Conservation (phyloP, 2,113 vertebrate genomes). For the Dromiciops gliroides region DNA sequence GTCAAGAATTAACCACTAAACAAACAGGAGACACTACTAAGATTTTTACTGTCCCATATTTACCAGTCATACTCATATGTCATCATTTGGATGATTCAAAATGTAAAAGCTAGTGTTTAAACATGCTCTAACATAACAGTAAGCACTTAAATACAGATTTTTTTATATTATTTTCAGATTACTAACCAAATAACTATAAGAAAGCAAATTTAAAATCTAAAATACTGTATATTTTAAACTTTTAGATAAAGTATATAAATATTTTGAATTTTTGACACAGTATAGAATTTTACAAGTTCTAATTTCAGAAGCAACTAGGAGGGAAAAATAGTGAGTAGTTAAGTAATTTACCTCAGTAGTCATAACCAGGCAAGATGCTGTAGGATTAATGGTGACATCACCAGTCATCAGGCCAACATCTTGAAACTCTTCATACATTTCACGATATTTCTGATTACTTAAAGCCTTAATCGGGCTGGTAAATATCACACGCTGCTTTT, state of each 20-base stretch:
- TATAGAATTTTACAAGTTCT: not conserved
- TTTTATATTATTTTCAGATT: not conserved
- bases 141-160: not conserved
- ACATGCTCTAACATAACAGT: not conserved
- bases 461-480: conserved; percentile 99
- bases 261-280: not conserved
- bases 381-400: conserved; percentile 99
- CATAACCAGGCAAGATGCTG: conserved; percentile 98
- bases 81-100: not conserved
- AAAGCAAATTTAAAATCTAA: not conserved
- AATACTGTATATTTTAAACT: not conserved
- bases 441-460: conserved; percentile 99
- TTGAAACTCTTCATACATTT: conserved; percentile 99
- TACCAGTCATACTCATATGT: not conserved
- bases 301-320: not conserved
- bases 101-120: not conserved
- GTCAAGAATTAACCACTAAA: not conserved
- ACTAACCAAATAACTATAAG: not conserved
- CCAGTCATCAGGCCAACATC: conserved; percentile 99
- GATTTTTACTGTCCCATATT: not conserved
- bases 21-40: not conserved
- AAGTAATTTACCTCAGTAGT: conserved; percentile 92
- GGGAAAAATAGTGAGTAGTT: not conserved
- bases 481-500: conserved; percentile 98
- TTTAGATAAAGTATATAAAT: not conserved